These are phyloP conservation scores for Tiliacea citrago DNA, from an alignment of 2,888 invertebrate species.

Conservation along the genomic window DNA sequence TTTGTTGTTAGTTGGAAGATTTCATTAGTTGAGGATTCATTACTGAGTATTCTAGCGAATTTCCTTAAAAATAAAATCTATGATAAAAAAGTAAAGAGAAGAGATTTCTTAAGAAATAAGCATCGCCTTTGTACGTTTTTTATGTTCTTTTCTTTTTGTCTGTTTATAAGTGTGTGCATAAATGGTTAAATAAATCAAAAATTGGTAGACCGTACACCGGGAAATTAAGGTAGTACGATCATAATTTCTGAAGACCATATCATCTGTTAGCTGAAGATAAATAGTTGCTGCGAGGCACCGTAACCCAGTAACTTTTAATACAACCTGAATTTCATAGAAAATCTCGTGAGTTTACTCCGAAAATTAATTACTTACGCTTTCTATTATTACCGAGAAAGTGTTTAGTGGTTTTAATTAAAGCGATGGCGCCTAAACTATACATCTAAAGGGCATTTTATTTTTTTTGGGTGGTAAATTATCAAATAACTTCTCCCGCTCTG, in stretches of 20 bases:
- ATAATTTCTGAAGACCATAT: background rate
- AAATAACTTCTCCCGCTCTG: too few species aligned
- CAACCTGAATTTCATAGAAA: background rate
- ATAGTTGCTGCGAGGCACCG: background rate
- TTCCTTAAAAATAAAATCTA: background rate
- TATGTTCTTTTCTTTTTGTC: background rate
- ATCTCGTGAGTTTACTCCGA: background rate
- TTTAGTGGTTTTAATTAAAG: background rate
- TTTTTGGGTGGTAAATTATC: too few species aligned
- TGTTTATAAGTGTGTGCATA: too few species aligned
- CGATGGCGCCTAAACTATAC: too few species aligned
- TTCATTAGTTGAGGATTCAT: background rate
- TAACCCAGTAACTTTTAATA: background rate
- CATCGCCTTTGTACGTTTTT: background rate
- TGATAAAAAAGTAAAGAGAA: background rate
- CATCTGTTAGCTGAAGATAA: background rate
- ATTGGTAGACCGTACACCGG: too few species aligned
- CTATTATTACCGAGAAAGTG: background rate
- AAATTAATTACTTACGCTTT: background rate
- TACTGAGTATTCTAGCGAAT: background rate
- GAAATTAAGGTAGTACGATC: background rate
- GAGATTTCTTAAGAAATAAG: background rate
- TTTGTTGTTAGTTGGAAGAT: background rate
- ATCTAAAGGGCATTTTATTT: too few species aligned
- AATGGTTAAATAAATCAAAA: too few species aligned